Percentiles rank a stretch among this genome's conserved stretches.
phyloP scores from a whole-genome alignment of 2,888 invertebrate species.

The Leptura quadrifasciata region DNA sequence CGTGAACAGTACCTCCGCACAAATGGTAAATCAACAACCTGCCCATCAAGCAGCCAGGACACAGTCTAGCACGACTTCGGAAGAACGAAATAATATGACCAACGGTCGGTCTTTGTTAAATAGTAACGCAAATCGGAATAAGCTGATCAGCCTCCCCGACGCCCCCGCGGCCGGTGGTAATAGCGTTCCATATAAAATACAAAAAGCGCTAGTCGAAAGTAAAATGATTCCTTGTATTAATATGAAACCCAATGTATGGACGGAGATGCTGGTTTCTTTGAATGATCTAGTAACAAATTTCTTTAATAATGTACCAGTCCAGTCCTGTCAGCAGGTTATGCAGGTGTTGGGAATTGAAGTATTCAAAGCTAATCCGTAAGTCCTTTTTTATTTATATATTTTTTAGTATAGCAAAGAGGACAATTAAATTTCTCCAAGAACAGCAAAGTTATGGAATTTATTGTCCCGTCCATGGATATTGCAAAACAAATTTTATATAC shows the following conservation, averaged over 20 bases:
- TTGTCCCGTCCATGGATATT: not conserved
- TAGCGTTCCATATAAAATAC: slow-evolving; percentile 84
- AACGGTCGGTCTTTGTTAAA: slow-evolving; percentile 65
- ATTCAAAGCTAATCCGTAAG: slow-evolving; percentile 89
- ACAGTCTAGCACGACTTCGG: slow-evolving; percentile 64
- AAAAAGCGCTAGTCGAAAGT: slow-evolving; percentile 87
- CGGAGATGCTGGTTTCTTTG: slow-evolving; percentile 88
- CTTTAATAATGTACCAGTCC: slow-evolving; percentile 85
- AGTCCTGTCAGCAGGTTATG: slow-evolving; percentile 86
- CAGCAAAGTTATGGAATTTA: not conserved
- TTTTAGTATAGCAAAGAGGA: not conserved
- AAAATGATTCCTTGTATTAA: slow-evolving; percentile 91
- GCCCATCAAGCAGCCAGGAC: slow-evolving; percentile 71
- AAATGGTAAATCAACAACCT: slow-evolving; percentile 71
- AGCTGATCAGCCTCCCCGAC: slow-evolving; percentile 83
- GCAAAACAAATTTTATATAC: too few species aligned
- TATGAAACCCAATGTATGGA: slow-evolving; percentile 88
- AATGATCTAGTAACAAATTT: slow-evolving; percentile 88
- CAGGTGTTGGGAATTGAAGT: slow-evolving; percentile 88
- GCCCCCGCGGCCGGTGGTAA: slow-evolving; percentile 79
- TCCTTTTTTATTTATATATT: slow-evolving; percentile 57
- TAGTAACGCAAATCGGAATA: slow-evolving; percentile 72
- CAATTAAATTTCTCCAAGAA: not conserved
- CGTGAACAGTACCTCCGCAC: slow-evolving; percentile 65
- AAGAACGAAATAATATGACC: slow-evolving; percentile 62